Evolutionary conservation across 2,797 vertebrate genomes (phyloP), one percentile per base, ranked within the genome.

Genomic region (Malacoraja senta): DNA sequence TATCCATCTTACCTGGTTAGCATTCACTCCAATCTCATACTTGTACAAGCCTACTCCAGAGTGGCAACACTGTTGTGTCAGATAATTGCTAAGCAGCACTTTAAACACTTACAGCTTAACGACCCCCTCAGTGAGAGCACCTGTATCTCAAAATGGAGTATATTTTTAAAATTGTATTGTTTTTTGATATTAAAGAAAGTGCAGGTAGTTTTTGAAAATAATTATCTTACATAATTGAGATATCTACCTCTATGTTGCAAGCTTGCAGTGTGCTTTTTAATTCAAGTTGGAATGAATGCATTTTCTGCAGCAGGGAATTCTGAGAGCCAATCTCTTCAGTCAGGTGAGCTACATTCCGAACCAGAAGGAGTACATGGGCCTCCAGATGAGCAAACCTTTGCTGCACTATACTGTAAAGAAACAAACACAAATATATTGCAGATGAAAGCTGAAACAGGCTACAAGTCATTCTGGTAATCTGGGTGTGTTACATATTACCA

Each of bases 281-380:
- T 53, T 91, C 68, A 19, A 24, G 35, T 91, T 91, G 90, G 19
- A 91, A 53, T 72, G 90, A 72, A 91, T 74, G 26, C 29, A 91
- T 74, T 91, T 74, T 74, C 68, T 91, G 90, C 1, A 91, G 35
- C 68, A 91, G 10, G 35, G 68, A 65, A 44, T 44, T 53, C 90
- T 91, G 90, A 12, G 90, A 91, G 10, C 35, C 90, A 38, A 91
- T 53, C 24, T 74, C 90, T 72, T 91, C 71, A 44, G 90, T 35
- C 12, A 53, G 29, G 21, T 53, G 90, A 74, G 71, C 12, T 7
- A 91, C 44, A 24, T 91, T 74, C 74, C 90, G 90, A 91, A 35
- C 24, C 68, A 91, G 35, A 8, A 71, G 90, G 21, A 44, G 68
- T 74, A 91, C 1, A 8, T 91, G 90, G 29, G 90, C 65, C 53